Conservation (phyloP, 2,888 invertebrate species). For the Eilema sororculum region DNA sequence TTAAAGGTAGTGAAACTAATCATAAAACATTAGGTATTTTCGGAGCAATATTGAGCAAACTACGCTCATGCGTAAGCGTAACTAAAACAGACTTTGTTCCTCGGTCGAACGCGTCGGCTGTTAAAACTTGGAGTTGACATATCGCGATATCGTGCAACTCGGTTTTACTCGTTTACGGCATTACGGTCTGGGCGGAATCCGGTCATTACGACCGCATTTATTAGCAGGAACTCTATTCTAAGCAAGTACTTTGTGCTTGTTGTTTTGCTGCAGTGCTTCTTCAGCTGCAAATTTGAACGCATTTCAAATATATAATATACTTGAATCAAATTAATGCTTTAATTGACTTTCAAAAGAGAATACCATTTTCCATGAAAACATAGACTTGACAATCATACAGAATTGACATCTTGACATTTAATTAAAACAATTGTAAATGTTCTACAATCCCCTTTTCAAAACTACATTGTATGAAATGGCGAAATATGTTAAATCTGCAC, state of each 20-base stretch:
- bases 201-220: constrained; percentile 14
- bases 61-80: background rate
- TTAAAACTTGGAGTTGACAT: constrained; percentile 1
- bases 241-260: constrained; percentile 12
- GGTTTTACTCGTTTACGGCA: constrained; percentile 1
- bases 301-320: background rate
- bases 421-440: background rate
- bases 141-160: background rate
- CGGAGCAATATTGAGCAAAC: background rate
- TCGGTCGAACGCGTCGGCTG: background rate
- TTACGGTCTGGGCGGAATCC: background rate
- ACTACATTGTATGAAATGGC: no score
- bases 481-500: no score
- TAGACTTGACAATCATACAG: no score
- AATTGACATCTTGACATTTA: background rate
- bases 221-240: constrained; percentile 14
- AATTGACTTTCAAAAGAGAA: background rate
- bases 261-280: background rate
- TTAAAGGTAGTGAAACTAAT: background rate
- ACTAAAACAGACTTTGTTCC: background rate
- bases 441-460: background rate
- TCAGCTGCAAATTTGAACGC: background rate
- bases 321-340: no score
- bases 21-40: background rate
- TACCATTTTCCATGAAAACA: no score